Conservation (phyloP, 2,113 vertebrate species). For the Gnathonemus echidnorhynchus region DNA sequence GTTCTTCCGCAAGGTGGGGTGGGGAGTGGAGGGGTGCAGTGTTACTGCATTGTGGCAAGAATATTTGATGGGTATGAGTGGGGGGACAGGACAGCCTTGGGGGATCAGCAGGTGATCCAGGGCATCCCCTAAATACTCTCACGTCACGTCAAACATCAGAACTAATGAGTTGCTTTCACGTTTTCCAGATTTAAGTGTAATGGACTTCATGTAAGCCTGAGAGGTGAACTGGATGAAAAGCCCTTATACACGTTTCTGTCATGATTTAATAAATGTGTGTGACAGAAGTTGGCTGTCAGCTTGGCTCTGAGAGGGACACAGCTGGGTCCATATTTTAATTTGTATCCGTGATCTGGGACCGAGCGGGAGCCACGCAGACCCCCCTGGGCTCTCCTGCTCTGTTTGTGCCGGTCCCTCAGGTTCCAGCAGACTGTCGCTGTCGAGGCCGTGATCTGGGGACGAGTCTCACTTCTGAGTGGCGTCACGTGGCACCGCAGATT, state of each 20-base stretch:
- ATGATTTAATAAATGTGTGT: background rate
- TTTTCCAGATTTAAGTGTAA: background rate
- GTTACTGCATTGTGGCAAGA: background rate
- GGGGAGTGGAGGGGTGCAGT: constrained; percentile 23
- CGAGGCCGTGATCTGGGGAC: background rate
- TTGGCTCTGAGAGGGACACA: background rate
- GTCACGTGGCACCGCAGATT: background rate
- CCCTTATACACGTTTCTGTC: background rate
- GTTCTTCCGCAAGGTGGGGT: constrained; percentile 88
- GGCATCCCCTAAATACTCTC: background rate
- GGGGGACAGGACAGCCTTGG: background rate
- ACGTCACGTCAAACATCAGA: background rate
- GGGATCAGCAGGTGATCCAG: background rate
- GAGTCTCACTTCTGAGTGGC: background rate
- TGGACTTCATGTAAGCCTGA: background rate
- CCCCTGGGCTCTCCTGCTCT: background rate
- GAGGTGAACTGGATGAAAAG: background rate
- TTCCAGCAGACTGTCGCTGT: background rate
- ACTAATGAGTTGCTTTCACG: background rate
- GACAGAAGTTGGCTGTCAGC: background rate
- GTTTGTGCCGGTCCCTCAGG: background rate
- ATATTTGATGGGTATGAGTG: background rate
- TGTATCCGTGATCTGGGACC: background rate
- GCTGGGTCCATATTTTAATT: background rate
- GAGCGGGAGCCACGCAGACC: background rate